Evolutionary conservation across 2,797 vertebrate genomes (phyloP).

Genomic region (Tympanoctomys barrerae): DNA sequence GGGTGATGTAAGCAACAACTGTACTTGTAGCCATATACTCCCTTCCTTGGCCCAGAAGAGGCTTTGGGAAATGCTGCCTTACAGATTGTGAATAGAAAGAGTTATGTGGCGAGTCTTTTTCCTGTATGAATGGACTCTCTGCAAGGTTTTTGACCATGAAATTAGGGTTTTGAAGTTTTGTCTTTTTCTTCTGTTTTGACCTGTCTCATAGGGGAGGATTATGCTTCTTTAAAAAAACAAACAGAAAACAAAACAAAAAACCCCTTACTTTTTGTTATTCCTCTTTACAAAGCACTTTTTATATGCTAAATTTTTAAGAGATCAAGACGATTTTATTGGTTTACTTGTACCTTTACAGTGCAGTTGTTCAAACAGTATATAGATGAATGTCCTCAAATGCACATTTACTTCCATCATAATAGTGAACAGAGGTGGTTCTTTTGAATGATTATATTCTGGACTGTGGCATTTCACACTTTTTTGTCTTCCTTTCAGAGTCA

Average conservation of each 20-base stretch:
- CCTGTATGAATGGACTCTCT: neutral
- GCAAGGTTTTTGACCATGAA: neutral
- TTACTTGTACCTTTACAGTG: neutral
- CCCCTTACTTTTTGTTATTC: neutral
- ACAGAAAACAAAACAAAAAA: too few species aligned
- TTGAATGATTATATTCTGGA: conserved; percentile 34
- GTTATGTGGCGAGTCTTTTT: neutral
- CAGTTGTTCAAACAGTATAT: neutral
- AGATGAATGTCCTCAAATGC: neutral
- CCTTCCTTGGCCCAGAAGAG: neutral
- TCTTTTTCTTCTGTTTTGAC: neutral
- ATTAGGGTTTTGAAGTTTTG: conserved; percentile 8
- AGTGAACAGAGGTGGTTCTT: conserved; percentile 6
- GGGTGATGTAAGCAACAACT: neutral
- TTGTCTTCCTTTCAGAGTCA: conserved; percentile 37
- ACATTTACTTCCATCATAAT: conserved; percentile 14
- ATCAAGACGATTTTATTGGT: neutral
- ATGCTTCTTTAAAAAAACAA: neutral
- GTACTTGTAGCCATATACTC: neutral
- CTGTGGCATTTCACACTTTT: neutral
- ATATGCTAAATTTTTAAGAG: neutral
- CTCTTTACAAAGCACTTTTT: neutral
- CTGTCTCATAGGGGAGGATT: neutral
- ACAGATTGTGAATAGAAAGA: neutral
- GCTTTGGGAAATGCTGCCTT: conserved; percentile 24